These are phyloP conservation scores for Gryon sp. DNA, from an alignment of 1,140 invertebrate genomes.

Conservation along the genomic window DNA sequence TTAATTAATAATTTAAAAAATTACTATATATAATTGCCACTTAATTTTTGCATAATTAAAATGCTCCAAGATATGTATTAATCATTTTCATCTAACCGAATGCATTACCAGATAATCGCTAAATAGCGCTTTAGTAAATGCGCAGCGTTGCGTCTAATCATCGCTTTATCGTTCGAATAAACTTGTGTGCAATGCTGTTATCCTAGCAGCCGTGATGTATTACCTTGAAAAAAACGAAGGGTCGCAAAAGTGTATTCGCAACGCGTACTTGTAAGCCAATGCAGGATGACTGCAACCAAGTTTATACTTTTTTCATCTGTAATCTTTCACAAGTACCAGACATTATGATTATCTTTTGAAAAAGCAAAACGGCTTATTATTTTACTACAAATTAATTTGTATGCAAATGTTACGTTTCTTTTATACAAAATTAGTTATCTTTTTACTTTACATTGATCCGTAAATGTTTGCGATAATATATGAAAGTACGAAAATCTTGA, in stretches of 20 bases:
- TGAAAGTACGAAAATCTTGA: background rate
- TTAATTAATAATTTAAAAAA: too few species aligned
- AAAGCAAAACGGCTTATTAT: slow-evolving; percentile 12
- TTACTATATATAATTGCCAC: too few species aligned
- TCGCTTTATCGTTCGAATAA: slow-evolving; percentile 26
- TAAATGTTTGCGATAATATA: too few species aligned
- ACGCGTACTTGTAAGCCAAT: slow-evolving; percentile 11
- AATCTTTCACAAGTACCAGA: slow-evolving; percentile 22
- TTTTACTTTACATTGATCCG: too few species aligned
- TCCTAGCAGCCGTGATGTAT: slow-evolving; percentile 10
- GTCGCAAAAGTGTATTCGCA: slow-evolving; percentile 20
- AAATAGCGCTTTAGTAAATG: slow-evolving; percentile 3
- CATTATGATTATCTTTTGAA: slow-evolving; percentile 12
- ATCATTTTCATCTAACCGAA: too few species aligned
- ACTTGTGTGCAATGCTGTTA: slow-evolving; percentile 28
- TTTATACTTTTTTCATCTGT: slow-evolving; percentile 12
- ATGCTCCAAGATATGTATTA: too few species aligned
- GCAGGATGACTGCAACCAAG: slow-evolving; percentile 13
- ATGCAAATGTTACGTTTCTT: too few species aligned
- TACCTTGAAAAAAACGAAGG: slow-evolving; percentile 10
- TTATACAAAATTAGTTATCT: too few species aligned
- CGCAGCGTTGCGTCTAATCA: slow-evolving; percentile 8
- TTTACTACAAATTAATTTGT: too few species aligned
- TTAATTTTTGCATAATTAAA: too few species aligned
- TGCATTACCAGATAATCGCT: slow-evolving; percentile 1